A percentile compares a stretch with the other conserved stretches of the same genome.
phyloP scores from a whole-genome alignment of 2,797 vertebrate genomes.

The Arremon brunneinucha region DNA sequence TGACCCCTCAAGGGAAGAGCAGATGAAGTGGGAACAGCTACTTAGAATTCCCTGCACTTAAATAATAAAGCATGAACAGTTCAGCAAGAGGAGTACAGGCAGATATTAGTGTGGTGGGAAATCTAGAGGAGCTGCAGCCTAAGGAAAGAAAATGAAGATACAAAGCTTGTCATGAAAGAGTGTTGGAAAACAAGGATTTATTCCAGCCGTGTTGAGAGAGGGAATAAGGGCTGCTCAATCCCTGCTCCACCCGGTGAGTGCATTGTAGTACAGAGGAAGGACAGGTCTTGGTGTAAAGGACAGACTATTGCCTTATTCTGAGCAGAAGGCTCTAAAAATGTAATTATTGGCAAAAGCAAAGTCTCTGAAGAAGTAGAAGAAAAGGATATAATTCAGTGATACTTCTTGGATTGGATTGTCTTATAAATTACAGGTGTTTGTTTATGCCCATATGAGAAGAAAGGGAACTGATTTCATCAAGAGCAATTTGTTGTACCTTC shows the following conservation, averaged over 20 bases:
- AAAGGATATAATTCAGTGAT: not conserved
- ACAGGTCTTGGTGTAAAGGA: not conserved
- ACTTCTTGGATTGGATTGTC: not conserved
- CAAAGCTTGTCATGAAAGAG: not conserved
- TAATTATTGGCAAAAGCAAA: not conserved
- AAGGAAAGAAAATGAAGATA: not conserved
- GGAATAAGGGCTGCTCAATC: not conserved
- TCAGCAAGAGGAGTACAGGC: not conserved
- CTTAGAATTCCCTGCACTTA: constrained; percentile 13
- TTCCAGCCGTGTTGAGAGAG: not conserved
- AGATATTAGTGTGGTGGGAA: not conserved
- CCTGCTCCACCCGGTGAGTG: not conserved
- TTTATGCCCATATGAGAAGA: not conserved
- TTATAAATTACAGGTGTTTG: not conserved
- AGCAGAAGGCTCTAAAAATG: not conserved
- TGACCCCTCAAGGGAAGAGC: not conserved
- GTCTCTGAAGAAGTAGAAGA: not conserved
- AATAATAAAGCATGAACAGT: not conserved
- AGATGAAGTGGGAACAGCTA: constrained; percentile 10
- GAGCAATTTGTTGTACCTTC: not conserved
- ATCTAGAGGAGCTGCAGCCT: not conserved
- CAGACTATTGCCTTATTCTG: not conserved
- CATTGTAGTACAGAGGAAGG: not conserved
- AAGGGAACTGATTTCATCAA: not conserved
- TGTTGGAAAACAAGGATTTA: not conserved